A percentile compares a stretch with the other conserved stretches of the same genome.
These are phyloP conservation scores for Cyclura pinguis DNA, from an alignment of 2,797 vertebrate species.

Conservation along the genomic window DNA sequence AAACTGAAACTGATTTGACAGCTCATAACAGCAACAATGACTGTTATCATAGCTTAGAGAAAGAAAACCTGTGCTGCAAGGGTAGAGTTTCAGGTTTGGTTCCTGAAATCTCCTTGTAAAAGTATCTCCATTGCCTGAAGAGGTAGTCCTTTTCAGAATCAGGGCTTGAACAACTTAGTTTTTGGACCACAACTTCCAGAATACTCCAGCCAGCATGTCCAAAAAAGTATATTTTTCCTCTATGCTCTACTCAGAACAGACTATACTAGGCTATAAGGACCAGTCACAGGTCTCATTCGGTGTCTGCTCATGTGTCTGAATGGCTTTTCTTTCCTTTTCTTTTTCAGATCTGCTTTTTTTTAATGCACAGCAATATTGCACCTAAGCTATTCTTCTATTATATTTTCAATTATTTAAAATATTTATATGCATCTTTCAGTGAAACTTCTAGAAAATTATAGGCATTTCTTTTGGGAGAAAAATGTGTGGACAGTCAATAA, in stretches of 20 bases:
- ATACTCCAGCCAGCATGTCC: background rate
- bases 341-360: background rate
- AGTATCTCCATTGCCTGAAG: background rate
- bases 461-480: background rate
- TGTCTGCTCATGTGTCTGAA: background rate
- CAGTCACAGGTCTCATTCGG: no score
- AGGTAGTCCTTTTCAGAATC: background rate
- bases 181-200: background rate
- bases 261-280: no score
- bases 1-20: no score
- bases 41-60: background rate
- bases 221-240: no score
- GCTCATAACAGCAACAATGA: background rate
- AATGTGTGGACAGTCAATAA: background rate
- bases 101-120: background rate
- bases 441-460: constrained; percentile 3
- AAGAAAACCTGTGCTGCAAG: background rate
- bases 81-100: background rate
- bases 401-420: no score
- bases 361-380: background rate
- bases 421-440: background rate
- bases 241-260: background rate
- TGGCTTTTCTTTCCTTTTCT: background rate
- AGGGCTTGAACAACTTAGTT: no score
- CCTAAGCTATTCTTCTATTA: no score